Evolutionary conservation across 2,113 vertebrate genomes (phyloP), one percentile per base, ranked within the genome.

Genomic region (Gracilinanus agilis): DNA sequence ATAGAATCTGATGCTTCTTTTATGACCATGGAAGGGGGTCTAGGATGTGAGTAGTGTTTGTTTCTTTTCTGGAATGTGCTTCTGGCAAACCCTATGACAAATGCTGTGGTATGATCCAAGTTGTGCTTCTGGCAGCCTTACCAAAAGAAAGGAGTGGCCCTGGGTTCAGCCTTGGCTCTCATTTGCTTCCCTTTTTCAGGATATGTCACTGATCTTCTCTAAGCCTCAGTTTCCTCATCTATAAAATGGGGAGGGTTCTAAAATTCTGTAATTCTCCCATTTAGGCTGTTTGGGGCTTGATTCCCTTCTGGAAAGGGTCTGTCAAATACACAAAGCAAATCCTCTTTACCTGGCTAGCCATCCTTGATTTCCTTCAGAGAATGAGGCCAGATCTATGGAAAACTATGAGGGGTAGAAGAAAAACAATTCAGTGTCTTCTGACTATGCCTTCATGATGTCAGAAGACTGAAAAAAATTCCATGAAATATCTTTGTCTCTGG

Each of bases 141-240:
- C 67, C 56, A 54, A 90, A n/a, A 54, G 6, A 90, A 53, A 55
- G 53, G 58, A 92, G 44, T 29, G n/a, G 23, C 40, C 88, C 54
- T 53, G n/a, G 88, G 88, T 89, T 95, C 55, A 54, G 34, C 3
- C 49, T 23, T 11, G 54, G 44, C 5, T 19, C 13, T 54, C 92
- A 83, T 93, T 94, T 53, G 34, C 55, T 92, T 90, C 95, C 54
- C 58, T 58, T 83, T 54, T 53, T 49, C 89, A 93, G 95, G 27
- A 13, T 83, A 49, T 89, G 34, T 94, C 61, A 9, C 93, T 93
- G 92, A 55, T 25, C n/a, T 93, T 95, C 58, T 92, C 89, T 53
- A 2, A 53, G 55, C 44, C 49, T 95, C 53, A 53, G 49, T 89
- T 44, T 91, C 89, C 90, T 49, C 44, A 24, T 96, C 55, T 92